These are phyloP conservation scores for Chironex yamaguchii DNA, from an alignment of 30 jellyfish, hydroid and myxozoan species.

Conservation along the genomic window DNA sequence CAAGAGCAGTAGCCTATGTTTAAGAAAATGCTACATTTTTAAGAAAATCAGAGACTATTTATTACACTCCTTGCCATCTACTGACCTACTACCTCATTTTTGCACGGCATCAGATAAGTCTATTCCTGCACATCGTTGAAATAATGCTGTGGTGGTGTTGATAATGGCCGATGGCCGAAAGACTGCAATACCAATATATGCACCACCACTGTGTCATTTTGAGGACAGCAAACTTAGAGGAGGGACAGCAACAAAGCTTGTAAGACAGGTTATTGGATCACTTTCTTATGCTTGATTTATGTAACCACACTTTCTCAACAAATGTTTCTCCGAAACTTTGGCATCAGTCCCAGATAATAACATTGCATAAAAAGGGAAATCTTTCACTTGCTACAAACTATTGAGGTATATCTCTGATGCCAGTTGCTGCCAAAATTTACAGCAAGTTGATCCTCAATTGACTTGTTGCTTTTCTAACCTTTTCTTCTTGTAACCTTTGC, in stretches of 20 bases:
- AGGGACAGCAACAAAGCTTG: constrained; percentile 48
- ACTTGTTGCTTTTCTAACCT: constrained; percentile 11
- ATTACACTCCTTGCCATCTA: constrained; percentile 13
- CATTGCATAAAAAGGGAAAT: neutral
- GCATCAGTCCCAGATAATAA: too few species aligned
- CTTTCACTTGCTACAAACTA: constrained; percentile 18
- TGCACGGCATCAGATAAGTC: constrained; percentile 44
- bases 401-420: constrained; percentile 19
- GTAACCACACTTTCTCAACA: too few species aligned
- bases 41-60: neutral
- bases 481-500: too few species aligned
- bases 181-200: constrained; percentile 53
- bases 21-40: too few species aligned
- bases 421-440: constrained; percentile 49
- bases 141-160: constrained; percentile 48
- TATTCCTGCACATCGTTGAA: constrained; percentile 38
- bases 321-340: too few species aligned
- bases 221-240: constrained; percentile 19
- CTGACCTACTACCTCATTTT: constrained; percentile 44
- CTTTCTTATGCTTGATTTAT: too few species aligned
- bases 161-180: constrained; percentile 43
- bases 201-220: constrained; percentile 20
- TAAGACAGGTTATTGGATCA: constrained; percentile 37
- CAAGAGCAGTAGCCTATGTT: too few species aligned
- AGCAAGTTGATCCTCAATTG: constrained; percentile 23